These are phyloP conservation scores for Sinelater perroti DNA, from an alignment of 2,888 invertebrate species.

Conservation along the genomic window DNA sequence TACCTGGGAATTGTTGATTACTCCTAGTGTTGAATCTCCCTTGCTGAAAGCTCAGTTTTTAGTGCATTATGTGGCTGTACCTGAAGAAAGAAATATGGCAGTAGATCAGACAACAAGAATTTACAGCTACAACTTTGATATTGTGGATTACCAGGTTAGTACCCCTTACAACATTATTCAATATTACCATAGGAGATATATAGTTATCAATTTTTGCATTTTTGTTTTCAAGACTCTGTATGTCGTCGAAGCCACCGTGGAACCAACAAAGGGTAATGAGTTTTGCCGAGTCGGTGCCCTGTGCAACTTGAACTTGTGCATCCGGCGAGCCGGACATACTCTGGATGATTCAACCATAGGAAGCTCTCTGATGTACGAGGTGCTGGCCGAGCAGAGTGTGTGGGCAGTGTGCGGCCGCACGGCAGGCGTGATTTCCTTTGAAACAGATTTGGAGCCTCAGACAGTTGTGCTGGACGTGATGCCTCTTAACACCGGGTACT, in stretches of 20 bases:
- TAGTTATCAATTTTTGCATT: too few relatives aligned
- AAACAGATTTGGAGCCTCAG: slow-evolving; percentile 65
- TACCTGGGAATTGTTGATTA: slow-evolving; percentile 76
- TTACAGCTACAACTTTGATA: slow-evolving; percentile 78
- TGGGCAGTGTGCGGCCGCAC: slow-evolving; percentile 94
- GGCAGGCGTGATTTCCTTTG: slow-evolving; percentile 73
- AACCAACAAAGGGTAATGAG: slow-evolving; percentile 81
- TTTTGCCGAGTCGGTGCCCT: slow-evolving; percentile 89
- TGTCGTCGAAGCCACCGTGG: slow-evolving; percentile 78
- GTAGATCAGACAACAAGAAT: slow-evolving; percentile 57
- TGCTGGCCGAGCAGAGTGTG: slow-evolving; percentile 88
- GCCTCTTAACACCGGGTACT: slow-evolving; percentile 89
- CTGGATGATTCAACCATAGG: slow-evolving; percentile 43
- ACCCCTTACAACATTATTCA: too few relatives aligned
- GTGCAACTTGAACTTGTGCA: slow-evolving; percentile 81
- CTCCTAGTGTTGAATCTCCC: slow-evolving; percentile 57
- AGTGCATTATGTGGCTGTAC: slow-evolving; percentile 64
- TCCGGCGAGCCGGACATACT: slow-evolving; percentile 61
- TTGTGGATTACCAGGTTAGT: slow-evolving; percentile 84
- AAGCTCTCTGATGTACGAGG: slow-evolving; percentile 90
- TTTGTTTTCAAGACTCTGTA: slow-evolving; percentile 75
- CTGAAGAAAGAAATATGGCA: slow-evolving; percentile 49
- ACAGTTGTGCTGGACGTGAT: slow-evolving; percentile 87
- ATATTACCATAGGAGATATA: too few relatives aligned
- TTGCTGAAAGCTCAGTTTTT: slow-evolving; percentile 71